Percentiles rank a stretch among this genome's conserved stretches.
Conservation (phyloP, 1,140 invertebrate species). For the Eumaeus atala region DNA sequence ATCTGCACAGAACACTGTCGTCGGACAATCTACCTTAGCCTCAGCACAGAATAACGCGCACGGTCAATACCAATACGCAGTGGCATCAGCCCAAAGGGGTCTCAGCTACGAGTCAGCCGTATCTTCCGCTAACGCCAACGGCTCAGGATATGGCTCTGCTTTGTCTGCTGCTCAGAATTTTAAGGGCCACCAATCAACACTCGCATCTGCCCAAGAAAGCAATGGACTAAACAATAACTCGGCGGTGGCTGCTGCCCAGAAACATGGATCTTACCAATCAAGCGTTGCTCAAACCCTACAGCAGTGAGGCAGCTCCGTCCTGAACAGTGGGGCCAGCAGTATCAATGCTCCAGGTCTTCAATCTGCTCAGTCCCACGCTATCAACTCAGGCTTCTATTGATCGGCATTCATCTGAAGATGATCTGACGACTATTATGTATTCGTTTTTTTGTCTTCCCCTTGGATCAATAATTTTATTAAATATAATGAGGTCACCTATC, state of each 20-base stretch:
- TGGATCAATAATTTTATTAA: no score
- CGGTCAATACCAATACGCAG: conserved; percentile 11
- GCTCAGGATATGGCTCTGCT: conserved; percentile 11
- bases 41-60: conserved; percentile 15
- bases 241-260: conserved; percentile 4
- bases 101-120: conserved; percentile 23
- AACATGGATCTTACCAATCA: neutral
- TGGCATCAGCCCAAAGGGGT: conserved; percentile 19
- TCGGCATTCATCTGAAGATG: neutral
- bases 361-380: neutral
- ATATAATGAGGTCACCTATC: no score
- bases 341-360: neutral
- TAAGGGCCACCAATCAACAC: conserved; percentile 12
- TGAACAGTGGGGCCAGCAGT: neutral
- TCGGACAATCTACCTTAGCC: conserved; percentile 14
- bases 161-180: conserved; percentile 16
- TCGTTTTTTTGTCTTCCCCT: conserved; percentile 2
- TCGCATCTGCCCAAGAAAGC: conserved; percentile 14
- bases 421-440: neutral
- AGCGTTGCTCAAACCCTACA: neutral
- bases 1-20: conserved; percentile 2
- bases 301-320: neutral
- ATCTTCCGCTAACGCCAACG: conserved; percentile 18
- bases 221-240: conserved; percentile 10
- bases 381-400: neutral